Conservation (phyloP, 2,888 invertebrate genomes). For the Pammene fasciana region DNA sequence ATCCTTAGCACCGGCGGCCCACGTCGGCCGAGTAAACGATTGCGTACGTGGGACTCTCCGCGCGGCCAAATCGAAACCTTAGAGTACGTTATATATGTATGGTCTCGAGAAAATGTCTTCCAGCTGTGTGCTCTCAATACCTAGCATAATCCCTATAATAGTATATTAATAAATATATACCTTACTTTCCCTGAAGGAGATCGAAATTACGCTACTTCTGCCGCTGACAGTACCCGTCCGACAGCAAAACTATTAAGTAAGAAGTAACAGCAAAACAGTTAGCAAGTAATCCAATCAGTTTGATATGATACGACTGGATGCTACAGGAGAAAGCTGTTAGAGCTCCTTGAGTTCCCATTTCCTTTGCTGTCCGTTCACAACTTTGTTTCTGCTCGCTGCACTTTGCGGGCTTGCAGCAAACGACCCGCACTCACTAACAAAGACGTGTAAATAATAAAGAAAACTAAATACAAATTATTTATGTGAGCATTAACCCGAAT, state of each 20-base stretch:
- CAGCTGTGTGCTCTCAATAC: too few relatives aligned
- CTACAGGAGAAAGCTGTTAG: conserved; percentile 16
- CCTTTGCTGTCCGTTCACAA: conserved; percentile 14
- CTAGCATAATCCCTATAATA: too few relatives aligned
- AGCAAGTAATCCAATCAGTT: conserved; percentile 10
- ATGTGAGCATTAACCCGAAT: too few relatives aligned
- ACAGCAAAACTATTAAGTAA: background rate
- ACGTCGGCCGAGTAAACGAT: conserved; percentile 3
- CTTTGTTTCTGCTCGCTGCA: background rate
- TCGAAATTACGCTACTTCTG: too few relatives aligned
- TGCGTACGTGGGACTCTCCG: conserved; percentile 5
- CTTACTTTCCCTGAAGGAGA: too few relatives aligned
- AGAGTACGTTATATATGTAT: background rate
- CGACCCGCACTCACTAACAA: too few relatives aligned
- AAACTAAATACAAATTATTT: too few relatives aligned
- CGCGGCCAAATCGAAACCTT: background rate
- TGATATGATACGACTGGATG: background rate
- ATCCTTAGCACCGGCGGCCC: background rate
- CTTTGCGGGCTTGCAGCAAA: background rate
- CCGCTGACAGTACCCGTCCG: background rate
- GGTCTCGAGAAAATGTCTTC: background rate
- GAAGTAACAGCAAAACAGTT: background rate
- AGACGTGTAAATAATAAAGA: too few relatives aligned
- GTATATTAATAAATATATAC: too few relatives aligned
- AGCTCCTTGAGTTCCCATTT: background rate